These are phyloP conservation scores for Choristoneura fumiferana DNA, from an alignment of 1,140 invertebrate genomes.

Conservation along the genomic window DNA sequence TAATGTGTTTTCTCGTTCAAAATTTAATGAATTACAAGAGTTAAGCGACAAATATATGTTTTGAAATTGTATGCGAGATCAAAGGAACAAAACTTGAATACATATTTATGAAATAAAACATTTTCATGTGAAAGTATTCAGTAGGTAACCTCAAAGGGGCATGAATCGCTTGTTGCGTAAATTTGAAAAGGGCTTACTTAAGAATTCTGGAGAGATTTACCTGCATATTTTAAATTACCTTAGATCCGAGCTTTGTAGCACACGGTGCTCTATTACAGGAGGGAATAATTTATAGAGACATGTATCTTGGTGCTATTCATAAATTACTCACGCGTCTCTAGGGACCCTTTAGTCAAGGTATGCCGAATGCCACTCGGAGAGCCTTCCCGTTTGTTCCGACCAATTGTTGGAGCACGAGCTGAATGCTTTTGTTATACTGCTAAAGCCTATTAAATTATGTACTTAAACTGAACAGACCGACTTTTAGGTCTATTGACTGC, in stretches of 20 bases:
- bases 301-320: conserved; percentile 1
- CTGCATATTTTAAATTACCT: too few relatives aligned
- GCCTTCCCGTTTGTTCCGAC: not conserved
- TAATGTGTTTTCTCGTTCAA: not conserved
- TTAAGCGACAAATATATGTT: not conserved
- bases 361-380: not conserved
- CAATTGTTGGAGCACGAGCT: not conserved
- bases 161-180: too few relatives aligned
- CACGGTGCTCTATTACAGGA: not conserved
- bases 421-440: not conserved
- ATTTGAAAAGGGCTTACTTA: too few relatives aligned
- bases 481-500: too few relatives aligned
- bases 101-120: not conserved
- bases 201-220: too few relatives aligned
- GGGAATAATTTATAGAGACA: conserved; percentile 11
- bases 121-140: not conserved
- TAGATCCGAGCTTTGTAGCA: too few relatives aligned
- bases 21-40: not conserved
- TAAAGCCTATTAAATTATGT: too few relatives aligned
- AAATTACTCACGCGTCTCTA: conserved; percentile 1
- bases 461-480: too few relatives aligned
- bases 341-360: not conserved
- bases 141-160: too few relatives aligned
- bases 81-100: not conserved
- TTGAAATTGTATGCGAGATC: not conserved